Evolutionary conservation across 2,113 vertebrate species (phyloP).

Genomic region (Rhea pennata): DNA sequence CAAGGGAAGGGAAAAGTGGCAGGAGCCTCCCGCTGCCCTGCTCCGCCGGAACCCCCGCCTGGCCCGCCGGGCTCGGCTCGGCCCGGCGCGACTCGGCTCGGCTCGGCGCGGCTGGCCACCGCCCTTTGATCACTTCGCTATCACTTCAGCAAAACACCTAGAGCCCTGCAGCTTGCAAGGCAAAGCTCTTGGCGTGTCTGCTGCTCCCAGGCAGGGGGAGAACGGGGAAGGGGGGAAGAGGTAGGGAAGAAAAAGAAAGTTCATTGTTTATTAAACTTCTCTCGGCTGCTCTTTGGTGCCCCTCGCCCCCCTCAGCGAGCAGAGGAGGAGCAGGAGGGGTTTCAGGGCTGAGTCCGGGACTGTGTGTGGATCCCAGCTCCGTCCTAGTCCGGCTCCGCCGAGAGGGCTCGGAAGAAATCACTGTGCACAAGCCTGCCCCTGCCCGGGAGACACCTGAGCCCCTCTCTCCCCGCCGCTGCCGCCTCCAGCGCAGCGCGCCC

Average conservation of each 20-base stretch:
- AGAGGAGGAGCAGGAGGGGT: accelerated
- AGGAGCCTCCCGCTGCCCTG: too few relatives aligned
- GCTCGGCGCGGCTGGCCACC: too few relatives aligned
- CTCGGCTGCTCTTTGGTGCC: neutral
- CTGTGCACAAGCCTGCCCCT: too few relatives aligned
- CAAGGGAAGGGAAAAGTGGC: too few relatives aligned
- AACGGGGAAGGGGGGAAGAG: neutral
- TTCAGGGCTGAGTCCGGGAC: neutral
- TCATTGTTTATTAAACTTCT: neutral
- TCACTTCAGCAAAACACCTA: conserved; percentile 8
- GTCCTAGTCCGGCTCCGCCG: neutral
- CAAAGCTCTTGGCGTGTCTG: neutral
- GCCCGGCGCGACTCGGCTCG: too few relatives aligned
- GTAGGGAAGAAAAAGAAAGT: neutral
- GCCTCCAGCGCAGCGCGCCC: too few relatives aligned
- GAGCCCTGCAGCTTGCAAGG: neutral
- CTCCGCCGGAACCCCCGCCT: too few relatives aligned
- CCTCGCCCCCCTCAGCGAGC: too few relatives aligned
- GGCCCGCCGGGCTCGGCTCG: too few relatives aligned
- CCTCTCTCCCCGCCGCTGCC: accelerated
- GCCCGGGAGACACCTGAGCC: accelerated
- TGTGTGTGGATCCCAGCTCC: neutral
- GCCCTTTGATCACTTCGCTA: neutral
- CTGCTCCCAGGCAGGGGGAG: neutral
- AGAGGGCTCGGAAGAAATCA: too few relatives aligned